These are phyloP conservation scores for Chloromyia formosa DNA, from an alignment of 2,888 invertebrate species.

Conservation along the genomic window DNA sequence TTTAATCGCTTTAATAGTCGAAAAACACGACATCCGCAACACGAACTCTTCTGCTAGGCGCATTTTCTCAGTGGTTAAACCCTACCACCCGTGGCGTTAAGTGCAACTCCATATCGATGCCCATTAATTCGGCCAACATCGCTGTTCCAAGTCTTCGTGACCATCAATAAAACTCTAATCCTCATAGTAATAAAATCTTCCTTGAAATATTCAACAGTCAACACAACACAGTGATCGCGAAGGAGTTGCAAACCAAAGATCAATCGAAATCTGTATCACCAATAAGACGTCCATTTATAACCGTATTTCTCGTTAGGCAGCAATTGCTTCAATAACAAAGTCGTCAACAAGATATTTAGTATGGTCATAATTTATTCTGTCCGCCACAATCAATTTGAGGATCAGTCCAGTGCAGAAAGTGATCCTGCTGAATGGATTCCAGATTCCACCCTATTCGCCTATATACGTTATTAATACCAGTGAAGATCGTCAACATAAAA, in stretches of 20 bases:
- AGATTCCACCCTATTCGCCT: not conserved
- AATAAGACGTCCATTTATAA: slow-evolving; percentile 11
- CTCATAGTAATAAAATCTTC: not conserved
- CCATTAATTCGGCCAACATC: too few relatives aligned
- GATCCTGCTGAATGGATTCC: slow-evolving; percentile 24
- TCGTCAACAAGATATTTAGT: slow-evolving; percentile 36
- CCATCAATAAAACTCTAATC: slow-evolving; percentile 3
- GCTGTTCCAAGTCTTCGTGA: not conserved
- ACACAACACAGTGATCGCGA: not conserved
- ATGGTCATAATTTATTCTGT: slow-evolving; percentile 8
- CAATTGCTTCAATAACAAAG: slow-evolving; percentile 21
- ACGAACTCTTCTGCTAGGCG: too few relatives aligned
- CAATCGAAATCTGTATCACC: not conserved
- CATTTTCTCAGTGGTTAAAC: too few relatives aligned
- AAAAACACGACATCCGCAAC: too few relatives aligned
- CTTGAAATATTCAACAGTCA: not conserved
- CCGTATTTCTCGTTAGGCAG: not conserved
- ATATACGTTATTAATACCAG: not conserved
- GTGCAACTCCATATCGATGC: too few relatives aligned
- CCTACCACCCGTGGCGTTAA: too few relatives aligned
- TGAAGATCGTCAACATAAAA: not conserved
- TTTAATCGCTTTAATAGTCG: too few relatives aligned
- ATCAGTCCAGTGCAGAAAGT: slow-evolving; percentile 1
- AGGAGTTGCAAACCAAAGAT: not conserved
- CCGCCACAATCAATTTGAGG: slow-evolving; percentile 30